Percentiles rank a stretch among this genome's conserved stretches.
Conservation (phyloP, 2,888 invertebrate species). For the Dromius quadrimaculatus region DNA sequence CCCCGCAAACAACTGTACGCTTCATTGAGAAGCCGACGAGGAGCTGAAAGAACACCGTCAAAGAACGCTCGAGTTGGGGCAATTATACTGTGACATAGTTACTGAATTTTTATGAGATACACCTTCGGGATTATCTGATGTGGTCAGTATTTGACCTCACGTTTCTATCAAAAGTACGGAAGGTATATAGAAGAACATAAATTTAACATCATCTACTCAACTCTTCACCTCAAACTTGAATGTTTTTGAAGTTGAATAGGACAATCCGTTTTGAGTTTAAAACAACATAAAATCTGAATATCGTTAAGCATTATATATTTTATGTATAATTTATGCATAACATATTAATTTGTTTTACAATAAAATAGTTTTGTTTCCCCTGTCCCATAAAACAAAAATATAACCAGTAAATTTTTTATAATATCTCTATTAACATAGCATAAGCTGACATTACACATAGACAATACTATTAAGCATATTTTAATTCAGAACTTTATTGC, state of each 20-base stretch:
- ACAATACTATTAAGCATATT: conserved; percentile 47
- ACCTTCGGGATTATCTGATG: no score
- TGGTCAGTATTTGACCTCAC: no score
- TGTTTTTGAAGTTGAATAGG: neutral
- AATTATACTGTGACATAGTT: no score
- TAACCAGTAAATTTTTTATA: conserved; percentile 40
- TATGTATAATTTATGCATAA: conserved; percentile 32
- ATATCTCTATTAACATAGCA: conserved; percentile 48
- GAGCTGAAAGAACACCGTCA: neutral
- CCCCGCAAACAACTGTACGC: conserved; percentile 20
- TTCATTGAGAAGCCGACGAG: conserved; percentile 23
- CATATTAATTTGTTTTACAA: conserved; percentile 41
- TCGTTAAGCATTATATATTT: conserved; percentile 17
- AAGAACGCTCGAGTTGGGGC: no score
- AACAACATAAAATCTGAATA: conserved; percentile 21
- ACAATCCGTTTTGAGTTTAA: conserved; percentile 12
- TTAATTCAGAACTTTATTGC: conserved; percentile 45
- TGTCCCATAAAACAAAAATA: conserved; percentile 42
- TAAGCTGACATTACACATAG: conserved; percentile 30
- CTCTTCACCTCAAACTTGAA: neutral
- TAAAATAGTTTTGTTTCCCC: conserved; percentile 31
- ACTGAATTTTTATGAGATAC: no score
- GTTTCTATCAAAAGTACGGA: neutral
- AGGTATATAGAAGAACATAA: neutral
- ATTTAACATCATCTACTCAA: neutral